These are phyloP conservation scores for Liasis olivaceus DNA, from an alignment of 2,797 vertebrate species.

Conservation along the genomic window DNA sequence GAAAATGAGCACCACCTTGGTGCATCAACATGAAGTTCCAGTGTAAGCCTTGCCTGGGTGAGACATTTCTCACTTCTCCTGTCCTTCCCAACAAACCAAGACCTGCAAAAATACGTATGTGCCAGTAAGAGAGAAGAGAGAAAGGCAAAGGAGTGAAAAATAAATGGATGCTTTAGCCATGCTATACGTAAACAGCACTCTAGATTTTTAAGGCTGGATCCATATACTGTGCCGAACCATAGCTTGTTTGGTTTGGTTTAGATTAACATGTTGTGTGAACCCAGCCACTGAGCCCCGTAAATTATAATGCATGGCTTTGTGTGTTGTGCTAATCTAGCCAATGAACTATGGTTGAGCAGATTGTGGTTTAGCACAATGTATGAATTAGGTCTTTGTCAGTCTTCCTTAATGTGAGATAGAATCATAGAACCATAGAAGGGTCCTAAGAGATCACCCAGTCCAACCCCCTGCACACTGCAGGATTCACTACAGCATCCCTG, in stretches of 20 bases:
- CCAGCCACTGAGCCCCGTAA: background rate
- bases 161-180: background rate
- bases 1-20: too few relatives aligned
- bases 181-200: background rate
- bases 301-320: background rate
- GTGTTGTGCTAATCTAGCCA: background rate
- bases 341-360: background rate
- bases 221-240: background rate
- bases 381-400: background rate
- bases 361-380: background rate
- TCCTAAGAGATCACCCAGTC: background rate
- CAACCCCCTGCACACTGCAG: background rate
- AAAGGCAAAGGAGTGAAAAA: background rate
- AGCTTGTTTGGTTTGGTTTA: background rate
- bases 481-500: background rate
- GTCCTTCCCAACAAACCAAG: background rate
- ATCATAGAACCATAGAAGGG: background rate
- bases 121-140: background rate
- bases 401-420: background rate
- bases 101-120: background rate
- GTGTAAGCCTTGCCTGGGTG: background rate
- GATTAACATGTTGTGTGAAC: background rate
- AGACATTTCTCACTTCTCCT: background rate
- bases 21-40: background rate
- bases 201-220: background rate